phyloP scores from a whole-genome alignment of 2,797 vertebrate genomes.

The Lepus townsendii region DNA sequence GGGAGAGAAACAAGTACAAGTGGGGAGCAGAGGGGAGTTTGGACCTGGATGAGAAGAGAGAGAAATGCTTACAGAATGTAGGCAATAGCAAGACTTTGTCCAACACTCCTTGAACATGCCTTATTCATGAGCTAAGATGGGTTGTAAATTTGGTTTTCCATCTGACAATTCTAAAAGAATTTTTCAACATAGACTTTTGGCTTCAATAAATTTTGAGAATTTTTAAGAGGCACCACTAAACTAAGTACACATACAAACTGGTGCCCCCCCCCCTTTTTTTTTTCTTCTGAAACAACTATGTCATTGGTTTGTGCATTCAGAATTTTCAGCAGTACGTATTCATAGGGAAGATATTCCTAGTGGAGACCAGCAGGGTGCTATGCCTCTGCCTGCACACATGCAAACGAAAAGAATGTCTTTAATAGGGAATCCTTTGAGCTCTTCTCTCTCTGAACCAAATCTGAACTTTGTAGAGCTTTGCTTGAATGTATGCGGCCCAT shows the following conservation, averaged over 20 bases:
- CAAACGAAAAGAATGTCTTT: not conserved
- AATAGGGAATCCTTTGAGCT: constrained; percentile 27
- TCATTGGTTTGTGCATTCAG: not conserved
- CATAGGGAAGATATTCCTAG: not conserved
- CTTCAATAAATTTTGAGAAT: constrained; percentile 26
- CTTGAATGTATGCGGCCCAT: not conserved
- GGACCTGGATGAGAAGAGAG: not conserved
- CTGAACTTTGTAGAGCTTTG: constrained; percentile 24
- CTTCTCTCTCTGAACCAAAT: not conserved
- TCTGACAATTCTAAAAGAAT: not conserved
- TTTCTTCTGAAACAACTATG: not conserved
- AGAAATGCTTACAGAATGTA: not conserved
- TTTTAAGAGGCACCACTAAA: not conserved
- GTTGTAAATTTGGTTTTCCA: not conserved
- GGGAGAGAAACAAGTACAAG: not conserved
- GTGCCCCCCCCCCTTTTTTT: no score
- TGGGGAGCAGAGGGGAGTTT: not conserved
- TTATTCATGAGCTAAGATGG: not conserved
- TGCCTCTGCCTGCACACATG: not conserved
- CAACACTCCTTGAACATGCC: not conserved
- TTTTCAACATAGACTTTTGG: constrained; percentile 3
- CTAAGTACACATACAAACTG: not conserved
- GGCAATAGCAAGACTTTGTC: not conserved
- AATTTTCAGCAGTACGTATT: not conserved
- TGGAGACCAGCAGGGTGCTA: not conserved